These are phyloP conservation scores for Seriola quinqueradiata DNA, from an alignment of 2,113 vertebrate genomes.

Conservation along the genomic window DNA sequence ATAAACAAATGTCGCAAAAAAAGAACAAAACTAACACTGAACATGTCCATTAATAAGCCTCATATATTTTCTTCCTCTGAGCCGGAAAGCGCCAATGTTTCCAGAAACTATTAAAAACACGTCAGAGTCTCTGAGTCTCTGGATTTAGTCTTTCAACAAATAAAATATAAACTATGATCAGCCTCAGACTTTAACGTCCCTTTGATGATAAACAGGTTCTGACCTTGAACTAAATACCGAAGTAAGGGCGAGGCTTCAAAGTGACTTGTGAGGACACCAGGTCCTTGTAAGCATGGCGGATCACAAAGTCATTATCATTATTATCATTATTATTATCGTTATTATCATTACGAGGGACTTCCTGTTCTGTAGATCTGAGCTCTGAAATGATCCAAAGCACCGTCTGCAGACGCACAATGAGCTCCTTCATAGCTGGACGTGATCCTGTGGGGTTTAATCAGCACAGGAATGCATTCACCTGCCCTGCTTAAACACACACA, in stretches of 20 bases:
- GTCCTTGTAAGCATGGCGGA: neutral
- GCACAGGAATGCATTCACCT: conserved; percentile 79
- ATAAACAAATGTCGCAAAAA: too few relatives aligned
- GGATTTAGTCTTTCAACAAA: too few relatives aligned
- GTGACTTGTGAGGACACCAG: neutral
- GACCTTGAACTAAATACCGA: neutral
- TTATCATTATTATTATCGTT: neutral
- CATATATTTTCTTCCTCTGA: too few relatives aligned
- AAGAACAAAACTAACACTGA: too few relatives aligned
- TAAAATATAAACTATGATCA: neutral
- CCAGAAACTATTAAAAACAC: too few relatives aligned
- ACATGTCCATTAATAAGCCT: too few relatives aligned
- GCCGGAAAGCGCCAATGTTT: too few relatives aligned
- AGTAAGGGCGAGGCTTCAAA: neutral
- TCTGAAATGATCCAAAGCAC: conserved; percentile 54
- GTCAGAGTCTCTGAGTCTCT: too few relatives aligned
- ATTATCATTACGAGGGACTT: conserved; percentile 8
- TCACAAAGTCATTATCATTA: neutral
- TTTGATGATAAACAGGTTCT: neutral
- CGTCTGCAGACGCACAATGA: conserved; percentile 72
- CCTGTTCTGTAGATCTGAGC: conserved; percentile 8
- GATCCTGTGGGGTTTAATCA: conserved; percentile 77
- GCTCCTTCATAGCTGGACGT: conserved; percentile 75
- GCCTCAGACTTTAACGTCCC: neutral
- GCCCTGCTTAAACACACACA: conserved; percentile 5